These are phyloP conservation scores for Parascotia fuliginaria DNA, from an alignment of 2,888 invertebrate species.

Conservation along the genomic window DNA sequence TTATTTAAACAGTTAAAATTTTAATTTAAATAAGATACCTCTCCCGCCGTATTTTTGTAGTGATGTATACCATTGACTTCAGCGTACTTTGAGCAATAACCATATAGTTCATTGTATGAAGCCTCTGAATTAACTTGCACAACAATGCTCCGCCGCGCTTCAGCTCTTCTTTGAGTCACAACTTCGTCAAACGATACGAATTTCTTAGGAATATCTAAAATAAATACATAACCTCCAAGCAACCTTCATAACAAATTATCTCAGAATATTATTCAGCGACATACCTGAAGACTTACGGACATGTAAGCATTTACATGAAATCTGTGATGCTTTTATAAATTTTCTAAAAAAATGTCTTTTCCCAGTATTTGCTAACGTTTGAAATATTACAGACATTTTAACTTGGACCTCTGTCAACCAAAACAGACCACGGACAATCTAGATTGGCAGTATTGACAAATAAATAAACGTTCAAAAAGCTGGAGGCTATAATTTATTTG, in stretches of 20 bases:
- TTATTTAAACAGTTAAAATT: too few relatives aligned
- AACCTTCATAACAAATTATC: conserved; percentile 45
- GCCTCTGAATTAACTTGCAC: conserved; percentile 91
- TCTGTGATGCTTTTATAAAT: conserved; percentile 48
- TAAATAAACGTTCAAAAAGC: not conserved
- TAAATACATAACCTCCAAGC: conserved; percentile 70
- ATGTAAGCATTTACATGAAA: conserved; percentile 60
- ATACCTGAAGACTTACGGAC: conserved; percentile 69
- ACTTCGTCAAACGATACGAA: conserved; percentile 85
- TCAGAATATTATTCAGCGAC: conserved; percentile 13
- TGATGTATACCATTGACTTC: conserved; percentile 88
- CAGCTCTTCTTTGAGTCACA: conserved; percentile 84
- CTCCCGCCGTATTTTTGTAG: conserved; percentile 81
- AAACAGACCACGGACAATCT: not conserved
- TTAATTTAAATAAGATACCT: conserved; percentile 56
- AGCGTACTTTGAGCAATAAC: conserved; percentile 89
- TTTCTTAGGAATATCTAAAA: conserved; percentile 67
- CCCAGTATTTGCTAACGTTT: conserved; percentile 62
- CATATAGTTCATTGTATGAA: conserved; percentile 88
- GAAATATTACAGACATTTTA: conserved; percentile 77
- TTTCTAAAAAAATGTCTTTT: conserved; percentile 64
- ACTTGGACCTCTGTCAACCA: conserved; percentile 18
- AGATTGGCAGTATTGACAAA: not conserved
- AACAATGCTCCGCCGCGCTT: conserved; percentile 89
- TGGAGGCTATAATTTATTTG: not conserved